These are phyloP conservation scores for Gnatocerus cornutus DNA, from an alignment of 2,888 invertebrate species.

Conservation along the genomic window DNA sequence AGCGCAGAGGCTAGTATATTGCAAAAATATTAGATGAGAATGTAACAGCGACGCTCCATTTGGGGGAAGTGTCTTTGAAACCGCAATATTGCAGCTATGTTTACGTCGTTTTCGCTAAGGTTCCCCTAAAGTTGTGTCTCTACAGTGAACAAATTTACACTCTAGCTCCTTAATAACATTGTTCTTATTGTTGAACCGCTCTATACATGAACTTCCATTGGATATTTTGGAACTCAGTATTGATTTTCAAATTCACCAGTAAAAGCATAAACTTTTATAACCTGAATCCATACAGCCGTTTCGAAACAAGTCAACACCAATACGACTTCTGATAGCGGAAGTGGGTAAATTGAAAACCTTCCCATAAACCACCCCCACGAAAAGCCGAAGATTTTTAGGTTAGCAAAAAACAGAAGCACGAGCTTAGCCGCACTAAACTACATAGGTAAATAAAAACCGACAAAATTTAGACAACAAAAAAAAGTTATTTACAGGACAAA, in stretches of 20 bases:
- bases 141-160: slow-evolving; percentile 8
- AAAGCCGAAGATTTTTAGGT: neutral
- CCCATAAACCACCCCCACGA: neutral
- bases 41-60: slow-evolving; percentile 8
- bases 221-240: neutral
- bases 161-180: neutral
- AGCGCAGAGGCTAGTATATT: slow-evolving; percentile 20
- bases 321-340: neutral
- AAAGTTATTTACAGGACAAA: too few species aligned
- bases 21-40: slow-evolving; percentile 35
- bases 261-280: slow-evolving; percentile 8
- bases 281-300: slow-evolving; percentile 1
- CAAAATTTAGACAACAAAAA: too few species aligned
- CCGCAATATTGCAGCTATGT: slow-evolving; percentile 23
- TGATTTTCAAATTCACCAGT: slow-evolving; percentile 1
- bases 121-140: slow-evolving; percentile 7
- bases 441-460: too few species aligned
- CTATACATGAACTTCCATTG: neutral
- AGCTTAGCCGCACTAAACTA: too few species aligned
- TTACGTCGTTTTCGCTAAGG: slow-evolving; percentile 6
- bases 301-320: neutral
- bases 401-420: neutral
- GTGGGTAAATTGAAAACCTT: neutral
- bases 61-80: slow-evolving; percentile 14
- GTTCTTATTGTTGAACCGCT: neutral